Conservation (phyloP, 1,140 invertebrate genomes). For the Microplitis demolitor region DNA sequence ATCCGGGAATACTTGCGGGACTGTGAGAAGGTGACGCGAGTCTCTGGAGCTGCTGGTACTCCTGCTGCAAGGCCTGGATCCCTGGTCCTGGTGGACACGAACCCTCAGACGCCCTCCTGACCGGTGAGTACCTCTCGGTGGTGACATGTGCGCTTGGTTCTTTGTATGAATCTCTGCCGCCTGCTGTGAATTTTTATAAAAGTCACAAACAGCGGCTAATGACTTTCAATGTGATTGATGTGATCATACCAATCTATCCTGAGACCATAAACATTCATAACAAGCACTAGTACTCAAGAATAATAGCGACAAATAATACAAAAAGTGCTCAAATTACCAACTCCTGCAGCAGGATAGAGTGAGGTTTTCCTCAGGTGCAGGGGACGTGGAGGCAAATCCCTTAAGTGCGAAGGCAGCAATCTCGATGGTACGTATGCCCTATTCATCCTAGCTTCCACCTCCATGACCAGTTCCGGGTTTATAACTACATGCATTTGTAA, state of each 20-base stretch:
- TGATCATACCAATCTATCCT: background rate
- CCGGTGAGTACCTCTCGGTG: slow-evolving; percentile 87
- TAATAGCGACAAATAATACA: slow-evolving; percentile 19
- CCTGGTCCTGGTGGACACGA: slow-evolving; percentile 65
- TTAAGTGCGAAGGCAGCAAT: slow-evolving; percentile 61
- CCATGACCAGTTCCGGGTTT: slow-evolving; percentile 83
- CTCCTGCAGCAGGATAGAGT: slow-evolving; percentile 50
- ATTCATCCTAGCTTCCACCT: slow-evolving; percentile 88
- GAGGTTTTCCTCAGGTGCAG: slow-evolving; percentile 58
- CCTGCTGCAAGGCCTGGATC: slow-evolving; percentile 69
- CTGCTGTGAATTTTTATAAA: slow-evolving; percentile 34
- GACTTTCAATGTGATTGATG: background rate
- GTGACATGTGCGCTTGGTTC: slow-evolving; percentile 56
- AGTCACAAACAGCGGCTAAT: slow-evolving; percentile 1
- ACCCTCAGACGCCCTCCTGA: slow-evolving; percentile 86
- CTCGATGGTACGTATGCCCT: slow-evolving; percentile 76
- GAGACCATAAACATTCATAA: slow-evolving; percentile 11
- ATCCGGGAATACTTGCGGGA: slow-evolving; percentile 66
- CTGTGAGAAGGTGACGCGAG: slow-evolving; percentile 62
- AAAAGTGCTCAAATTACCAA: slow-evolving; percentile 53
- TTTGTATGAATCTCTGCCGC: slow-evolving; percentile 57
- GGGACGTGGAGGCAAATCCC: slow-evolving; percentile 46
- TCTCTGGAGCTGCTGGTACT: slow-evolving; percentile 73
- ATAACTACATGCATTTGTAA: slow-evolving; percentile 71
- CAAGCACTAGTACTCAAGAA: slow-evolving; percentile 7